These are phyloP conservation scores for Hipposideros larvatus DNA, from an alignment of 2,797 vertebrate genomes.

Conservation along the genomic window DNA sequence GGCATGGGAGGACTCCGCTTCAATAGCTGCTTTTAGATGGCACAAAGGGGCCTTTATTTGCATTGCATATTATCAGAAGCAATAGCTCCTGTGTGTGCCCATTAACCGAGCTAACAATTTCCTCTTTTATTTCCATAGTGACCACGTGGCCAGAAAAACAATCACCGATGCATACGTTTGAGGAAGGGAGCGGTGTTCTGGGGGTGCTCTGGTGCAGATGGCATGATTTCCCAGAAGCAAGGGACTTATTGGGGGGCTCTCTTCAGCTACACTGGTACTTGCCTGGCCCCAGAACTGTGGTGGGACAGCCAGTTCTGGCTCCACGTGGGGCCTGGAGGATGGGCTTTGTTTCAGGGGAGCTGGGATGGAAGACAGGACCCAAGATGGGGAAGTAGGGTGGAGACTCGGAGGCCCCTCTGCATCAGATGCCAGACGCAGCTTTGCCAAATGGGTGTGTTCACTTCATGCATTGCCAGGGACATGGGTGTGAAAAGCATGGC, in stretches of 20 bases:
- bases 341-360: background rate
- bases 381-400: background rate
- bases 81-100: background rate
- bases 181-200: background rate
- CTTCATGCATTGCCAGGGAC: background rate
- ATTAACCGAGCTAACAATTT: constrained; percentile 69
- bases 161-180: background rate
- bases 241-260: constrained; percentile 44
- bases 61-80: constrained; percentile 34
- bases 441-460: background rate
- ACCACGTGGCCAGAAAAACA: constrained; percentile 57
- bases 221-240: constrained; percentile 53
- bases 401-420: background rate
- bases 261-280: background rate
- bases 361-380: background rate
- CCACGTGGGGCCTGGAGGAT: background rate
- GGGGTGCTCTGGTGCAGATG: background rate
- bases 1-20: background rate
- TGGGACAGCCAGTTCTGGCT: background rate
- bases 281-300: background rate
- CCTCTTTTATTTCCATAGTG: constrained; percentile 66
- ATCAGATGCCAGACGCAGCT: background rate
- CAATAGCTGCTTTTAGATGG: background rate
- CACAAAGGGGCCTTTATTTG: constrained; percentile 49
- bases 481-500: background rate